Evolutionary conservation across 1,140 invertebrate species (phyloP).

Genomic region (Platorchestia sp.): DNA sequence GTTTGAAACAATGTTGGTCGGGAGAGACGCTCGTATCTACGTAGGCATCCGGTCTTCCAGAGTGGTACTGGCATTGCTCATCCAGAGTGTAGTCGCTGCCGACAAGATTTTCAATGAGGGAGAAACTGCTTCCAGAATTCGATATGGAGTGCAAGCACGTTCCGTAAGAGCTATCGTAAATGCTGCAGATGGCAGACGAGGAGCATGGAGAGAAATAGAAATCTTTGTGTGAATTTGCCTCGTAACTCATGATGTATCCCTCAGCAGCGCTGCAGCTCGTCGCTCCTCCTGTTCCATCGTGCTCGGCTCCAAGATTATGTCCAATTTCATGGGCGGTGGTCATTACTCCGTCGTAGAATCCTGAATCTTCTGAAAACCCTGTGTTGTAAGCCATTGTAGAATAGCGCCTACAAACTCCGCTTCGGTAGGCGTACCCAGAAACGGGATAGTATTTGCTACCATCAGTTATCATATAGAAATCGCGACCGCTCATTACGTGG

Average conservation of each 20-base stretch:
- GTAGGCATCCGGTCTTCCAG: conserved; percentile 54
- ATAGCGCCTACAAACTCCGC: conserved; percentile 61
- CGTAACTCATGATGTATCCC: conserved; percentile 68
- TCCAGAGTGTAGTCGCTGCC: conserved; percentile 60
- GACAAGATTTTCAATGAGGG: conserved; percentile 51
- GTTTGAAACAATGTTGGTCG: conserved; percentile 59
- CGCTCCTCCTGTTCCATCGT: conserved; percentile 65
- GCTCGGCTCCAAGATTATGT: conserved; percentile 67
- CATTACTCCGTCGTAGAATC: conserved; percentile 65
- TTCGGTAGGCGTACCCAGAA: conserved; percentile 57
- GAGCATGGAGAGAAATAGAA: conserved; percentile 64
- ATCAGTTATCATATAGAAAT: neutral
- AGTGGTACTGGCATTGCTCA: conserved; percentile 58
- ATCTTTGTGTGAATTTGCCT: conserved; percentile 55
- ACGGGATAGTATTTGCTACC: neutral
- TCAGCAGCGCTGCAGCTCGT: conserved; percentile 62
- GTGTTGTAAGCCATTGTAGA: conserved; percentile 47
- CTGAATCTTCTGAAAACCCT: conserved; percentile 66
- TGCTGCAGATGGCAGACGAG: conserved; percentile 58
- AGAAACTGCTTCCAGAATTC: neutral
- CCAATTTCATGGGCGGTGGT: conserved; percentile 68
- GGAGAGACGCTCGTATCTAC: conserved; percentile 56
- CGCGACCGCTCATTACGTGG: neutral
- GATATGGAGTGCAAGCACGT: conserved; percentile 54
- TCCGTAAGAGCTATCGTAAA: neutral